Evolutionary conservation across 1,140 invertebrate species (phyloP).

Genomic region (Teleopsis dalmanni): DNA sequence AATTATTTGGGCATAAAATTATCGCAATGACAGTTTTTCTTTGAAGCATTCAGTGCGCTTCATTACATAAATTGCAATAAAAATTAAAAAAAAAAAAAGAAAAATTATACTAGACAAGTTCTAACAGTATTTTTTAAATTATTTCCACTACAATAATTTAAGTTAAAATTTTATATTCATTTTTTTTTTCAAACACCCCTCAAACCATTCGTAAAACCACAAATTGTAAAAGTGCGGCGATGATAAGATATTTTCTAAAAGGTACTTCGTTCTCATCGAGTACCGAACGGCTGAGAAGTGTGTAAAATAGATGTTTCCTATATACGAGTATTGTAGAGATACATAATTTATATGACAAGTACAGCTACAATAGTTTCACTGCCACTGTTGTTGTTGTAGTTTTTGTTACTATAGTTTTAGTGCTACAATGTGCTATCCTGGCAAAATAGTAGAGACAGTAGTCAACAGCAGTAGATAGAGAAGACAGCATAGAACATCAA

Average conservation of each 20-base stretch:
- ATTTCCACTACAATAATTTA: constrained; percentile 38
- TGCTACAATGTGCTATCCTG: no score
- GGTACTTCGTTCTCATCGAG: not conserved
- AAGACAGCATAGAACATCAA: no score
- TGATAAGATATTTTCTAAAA: constrained; percentile 15
- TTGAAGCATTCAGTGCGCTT: no score
- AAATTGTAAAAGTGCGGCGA: constrained; percentile 17
- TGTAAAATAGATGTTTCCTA: constrained; percentile 11
- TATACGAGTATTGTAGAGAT: not conserved
- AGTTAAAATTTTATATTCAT: constrained; percentile 34
- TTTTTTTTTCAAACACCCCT: constrained; percentile 15
- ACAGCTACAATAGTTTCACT: not conserved
- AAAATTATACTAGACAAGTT: no score
- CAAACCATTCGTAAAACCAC: not conserved
- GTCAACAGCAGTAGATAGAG: no score
- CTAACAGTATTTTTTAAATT: no score
- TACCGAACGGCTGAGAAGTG: not conserved
- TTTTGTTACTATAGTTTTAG: not conserved
- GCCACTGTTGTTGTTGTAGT: not conserved
- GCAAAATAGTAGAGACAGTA: no score
- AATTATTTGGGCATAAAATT: no score
- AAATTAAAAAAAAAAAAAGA: no score
- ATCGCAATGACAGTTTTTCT: no score
- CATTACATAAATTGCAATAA: no score
- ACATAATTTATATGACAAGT: not conserved